Evolutionary conservation across 2,797 vertebrate species (phyloP), one percentile per base, ranked within the genome.

Genomic region (Buceros bicornis): DNA sequence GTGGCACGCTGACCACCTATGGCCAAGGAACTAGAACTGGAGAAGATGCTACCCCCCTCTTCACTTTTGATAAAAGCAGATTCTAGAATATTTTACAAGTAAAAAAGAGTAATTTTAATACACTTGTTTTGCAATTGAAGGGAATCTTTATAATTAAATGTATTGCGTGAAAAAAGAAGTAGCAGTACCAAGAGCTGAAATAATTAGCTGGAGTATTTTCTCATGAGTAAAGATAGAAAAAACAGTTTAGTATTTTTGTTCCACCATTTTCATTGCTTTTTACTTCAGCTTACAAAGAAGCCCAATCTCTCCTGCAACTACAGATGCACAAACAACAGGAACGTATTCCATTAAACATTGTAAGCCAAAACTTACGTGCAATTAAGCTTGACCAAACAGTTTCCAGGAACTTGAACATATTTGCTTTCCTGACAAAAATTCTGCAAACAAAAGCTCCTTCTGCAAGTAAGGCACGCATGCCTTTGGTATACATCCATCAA

Each of bases 341-440:
- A 90, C 78, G 91, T 28, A 67, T 85, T 95, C 87, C 86, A 85
- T 77, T 87, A 93, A 90, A 87, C 0, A 4, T 2, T 54, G 61
- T 33, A 90, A 62, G 94, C 95, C 94, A 97, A 96, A 96, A 85
- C 37, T 71, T 87, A 97, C 92, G 94, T 1, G 57, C 86, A 95
- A 81, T 95, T 93, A 97, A 95, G 72, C 79, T 45, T 95, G 74
- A 90, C 74, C 81, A 96, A 96, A 94, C 67, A 94, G 88, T 78
- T 85, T 77, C 67, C 66, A 92, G 83, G 57, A 71, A 74, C 37
- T 48, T 93, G 67, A 92, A 80, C 20, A 22, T 87, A 95, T 87
- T 96, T 92, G 54, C 93, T 89, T 91, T 96, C 76, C 89, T 48
- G 57, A 94, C 67, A 97, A 85, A 91, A 93, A 87, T 78, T 80